These are phyloP conservation scores for Hippocampus zosterae DNA, from an alignment of 2,113 vertebrate genomes.

Conservation along the genomic window DNA sequence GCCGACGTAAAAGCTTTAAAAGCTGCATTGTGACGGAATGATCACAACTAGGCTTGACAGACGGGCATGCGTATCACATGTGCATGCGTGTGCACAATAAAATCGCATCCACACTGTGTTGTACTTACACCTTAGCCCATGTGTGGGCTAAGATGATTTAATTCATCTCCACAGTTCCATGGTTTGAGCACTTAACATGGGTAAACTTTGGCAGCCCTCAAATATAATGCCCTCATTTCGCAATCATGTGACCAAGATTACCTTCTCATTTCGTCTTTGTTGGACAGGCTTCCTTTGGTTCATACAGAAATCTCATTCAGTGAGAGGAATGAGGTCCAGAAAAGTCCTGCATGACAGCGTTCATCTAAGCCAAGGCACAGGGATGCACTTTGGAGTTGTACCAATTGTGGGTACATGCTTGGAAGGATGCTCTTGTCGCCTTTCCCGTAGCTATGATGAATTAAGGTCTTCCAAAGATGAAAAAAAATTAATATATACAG, in stretches of 20 bases:
- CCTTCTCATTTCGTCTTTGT: conserved; percentile 53
- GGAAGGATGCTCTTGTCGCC: conserved; percentile 48
- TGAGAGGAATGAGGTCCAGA: conserved; percentile 53
- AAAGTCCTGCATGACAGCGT: conserved; percentile 39
- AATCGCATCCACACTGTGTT: conserved; percentile 1
- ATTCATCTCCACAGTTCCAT: conserved; percentile 41
- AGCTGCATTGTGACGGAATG: background rate
- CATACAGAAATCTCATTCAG: conserved; percentile 51
- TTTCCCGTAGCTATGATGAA: background rate
- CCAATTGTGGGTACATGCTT: conserved; percentile 29
- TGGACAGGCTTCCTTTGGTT: conserved; percentile 41
- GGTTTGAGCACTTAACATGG: conserved; percentile 35
- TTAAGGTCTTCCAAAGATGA: too few relatives aligned
- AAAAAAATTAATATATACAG: too few relatives aligned
- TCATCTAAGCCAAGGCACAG: conserved; percentile 53
- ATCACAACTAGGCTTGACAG: background rate
- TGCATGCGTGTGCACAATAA: conserved; percentile 4
- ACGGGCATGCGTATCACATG: background rate
- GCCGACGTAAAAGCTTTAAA: background rate
- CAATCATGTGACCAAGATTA: conserved; percentile 58
- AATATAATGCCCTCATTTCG: conserved; percentile 44
- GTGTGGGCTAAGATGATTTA: conserved; percentile 35
- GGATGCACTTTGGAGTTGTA: conserved; percentile 50
- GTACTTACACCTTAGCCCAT: conserved; percentile 23
- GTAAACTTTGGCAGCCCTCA: conserved; percentile 46